phyloP scores from a whole-genome alignment of 2,888 invertebrate genomes.

The Scaptomyza polygonia region DNA sequence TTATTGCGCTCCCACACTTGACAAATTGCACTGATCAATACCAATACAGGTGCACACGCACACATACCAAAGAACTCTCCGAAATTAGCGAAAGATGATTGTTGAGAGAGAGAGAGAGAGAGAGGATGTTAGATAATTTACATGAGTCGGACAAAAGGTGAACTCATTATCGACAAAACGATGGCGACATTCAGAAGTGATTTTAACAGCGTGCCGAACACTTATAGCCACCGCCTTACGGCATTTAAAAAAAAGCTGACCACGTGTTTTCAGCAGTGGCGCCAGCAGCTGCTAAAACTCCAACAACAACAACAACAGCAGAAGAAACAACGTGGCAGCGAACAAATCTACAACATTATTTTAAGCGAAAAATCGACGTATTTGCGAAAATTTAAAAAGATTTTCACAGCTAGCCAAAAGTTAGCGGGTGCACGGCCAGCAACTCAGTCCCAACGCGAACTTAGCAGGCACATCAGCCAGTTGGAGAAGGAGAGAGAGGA shows the following conservation, averaged over 20 bases:
- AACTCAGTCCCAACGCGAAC: constrained; percentile 8
- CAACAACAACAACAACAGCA: constrained; percentile 19
- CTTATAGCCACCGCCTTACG: constrained; percentile 59
- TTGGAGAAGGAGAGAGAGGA: constrained; percentile 4
- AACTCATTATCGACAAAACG: constrained; percentile 63
- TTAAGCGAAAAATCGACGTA: constrained; percentile 42
- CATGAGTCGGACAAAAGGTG: constrained; percentile 9
- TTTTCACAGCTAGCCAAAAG: constrained; percentile 41
- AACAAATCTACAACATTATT: constrained; percentile 39
- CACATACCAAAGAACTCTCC: constrained; percentile 20
- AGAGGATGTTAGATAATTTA: not conserved
- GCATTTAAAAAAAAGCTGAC: constrained; percentile 68
- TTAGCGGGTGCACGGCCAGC: constrained; percentile 6
- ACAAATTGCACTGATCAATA: constrained; percentile 18
- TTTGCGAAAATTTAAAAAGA: constrained; percentile 53
- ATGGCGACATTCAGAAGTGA: constrained; percentile 80
- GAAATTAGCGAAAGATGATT: constrained; percentile 8
- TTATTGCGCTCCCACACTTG: constrained; percentile 3
- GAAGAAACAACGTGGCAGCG: constrained; percentile 31
- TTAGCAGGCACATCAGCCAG: constrained; percentile 6
- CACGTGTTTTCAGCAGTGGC: constrained; percentile 79
- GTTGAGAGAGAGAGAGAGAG: constrained; percentile 1
- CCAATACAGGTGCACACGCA: constrained; percentile 1
- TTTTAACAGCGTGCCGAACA: constrained; percentile 78
- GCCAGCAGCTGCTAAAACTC: constrained; percentile 45